Conservation (phyloP, 2,113 vertebrate genomes). For the Probosciger aterrimus region DNA sequence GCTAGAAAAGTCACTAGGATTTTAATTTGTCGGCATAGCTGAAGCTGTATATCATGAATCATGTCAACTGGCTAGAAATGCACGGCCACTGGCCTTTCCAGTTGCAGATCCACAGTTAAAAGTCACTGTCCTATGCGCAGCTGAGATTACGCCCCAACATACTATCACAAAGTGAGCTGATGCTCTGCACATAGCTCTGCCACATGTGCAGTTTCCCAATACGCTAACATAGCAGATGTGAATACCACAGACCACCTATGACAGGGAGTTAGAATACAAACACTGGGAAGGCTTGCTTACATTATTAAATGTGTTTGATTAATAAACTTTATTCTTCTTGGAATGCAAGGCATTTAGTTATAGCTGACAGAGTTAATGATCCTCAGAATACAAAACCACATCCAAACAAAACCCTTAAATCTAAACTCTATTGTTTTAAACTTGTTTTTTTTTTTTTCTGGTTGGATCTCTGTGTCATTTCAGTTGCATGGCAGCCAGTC, state of each 20-base stretch:
- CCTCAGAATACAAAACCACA: background rate
- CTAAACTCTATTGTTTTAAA: background rate
- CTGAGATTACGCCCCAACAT: background rate
- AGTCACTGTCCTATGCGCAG: rapidly evolving
- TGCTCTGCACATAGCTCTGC: background rate
- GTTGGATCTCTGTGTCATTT: background rate
- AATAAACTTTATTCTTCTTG: background rate
- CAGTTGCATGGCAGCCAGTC: background rate
- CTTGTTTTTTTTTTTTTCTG: background rate
- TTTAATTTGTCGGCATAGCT: background rate
- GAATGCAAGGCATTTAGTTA: background rate
- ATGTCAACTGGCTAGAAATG: rapidly evolving
- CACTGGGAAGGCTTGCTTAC: background rate
- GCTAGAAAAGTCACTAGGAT: background rate
- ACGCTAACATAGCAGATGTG: background rate
- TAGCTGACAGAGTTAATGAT: background rate
- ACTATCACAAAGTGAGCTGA: background rate
- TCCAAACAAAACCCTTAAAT: background rate
- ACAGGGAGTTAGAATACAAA: background rate
- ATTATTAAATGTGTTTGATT: background rate
- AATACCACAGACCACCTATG: background rate
- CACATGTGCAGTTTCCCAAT: background rate
- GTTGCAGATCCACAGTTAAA: background rate
- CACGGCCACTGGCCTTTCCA: background rate
- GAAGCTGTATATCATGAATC: background rate